Evolutionary conservation across 2,888 invertebrate genomes (phyloP).

Genomic region (Coronaproctus castanopsis): DNA sequence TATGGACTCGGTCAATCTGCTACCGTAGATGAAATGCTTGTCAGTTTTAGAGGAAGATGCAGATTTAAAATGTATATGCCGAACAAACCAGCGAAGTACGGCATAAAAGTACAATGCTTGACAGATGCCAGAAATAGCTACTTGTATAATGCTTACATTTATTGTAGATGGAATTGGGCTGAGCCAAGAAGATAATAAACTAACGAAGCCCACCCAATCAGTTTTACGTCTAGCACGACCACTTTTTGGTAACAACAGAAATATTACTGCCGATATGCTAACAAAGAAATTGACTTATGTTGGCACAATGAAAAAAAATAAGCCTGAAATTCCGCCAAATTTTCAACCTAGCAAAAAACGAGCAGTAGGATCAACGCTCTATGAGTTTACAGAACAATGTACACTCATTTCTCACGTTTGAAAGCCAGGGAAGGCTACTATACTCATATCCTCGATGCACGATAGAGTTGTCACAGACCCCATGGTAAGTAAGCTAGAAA

Average conservation of each 20-base stretch:
- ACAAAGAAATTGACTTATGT: no score
- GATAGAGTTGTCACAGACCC: no score
- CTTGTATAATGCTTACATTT: slow-evolving; percentile 1
- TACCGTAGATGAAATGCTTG: neutral
- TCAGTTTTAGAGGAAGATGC: neutral
- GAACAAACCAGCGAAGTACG: slow-evolving; percentile 1
- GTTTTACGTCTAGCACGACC: neutral
- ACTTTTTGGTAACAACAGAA: neutral
- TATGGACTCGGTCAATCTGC: neutral
- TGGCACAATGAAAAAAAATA: no score
- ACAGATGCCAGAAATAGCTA: neutral
- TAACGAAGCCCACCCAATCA: neutral
- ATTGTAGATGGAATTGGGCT: neutral
- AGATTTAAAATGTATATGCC: neutral
- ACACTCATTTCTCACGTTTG: no score
- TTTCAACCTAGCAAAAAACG: no score
- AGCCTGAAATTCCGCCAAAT: no score
- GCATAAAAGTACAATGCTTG: neutral
- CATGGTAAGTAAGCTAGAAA: no score
- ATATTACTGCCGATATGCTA: neutral
- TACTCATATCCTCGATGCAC: no score
- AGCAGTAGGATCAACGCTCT: no score
- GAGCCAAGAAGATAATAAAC: neutral
- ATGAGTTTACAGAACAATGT: no score
- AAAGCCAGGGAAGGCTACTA: no score